Base-by-base conservation (phyloP, 2,888 invertebrate species). In the Paralinhomoeus sp. region DNA sequence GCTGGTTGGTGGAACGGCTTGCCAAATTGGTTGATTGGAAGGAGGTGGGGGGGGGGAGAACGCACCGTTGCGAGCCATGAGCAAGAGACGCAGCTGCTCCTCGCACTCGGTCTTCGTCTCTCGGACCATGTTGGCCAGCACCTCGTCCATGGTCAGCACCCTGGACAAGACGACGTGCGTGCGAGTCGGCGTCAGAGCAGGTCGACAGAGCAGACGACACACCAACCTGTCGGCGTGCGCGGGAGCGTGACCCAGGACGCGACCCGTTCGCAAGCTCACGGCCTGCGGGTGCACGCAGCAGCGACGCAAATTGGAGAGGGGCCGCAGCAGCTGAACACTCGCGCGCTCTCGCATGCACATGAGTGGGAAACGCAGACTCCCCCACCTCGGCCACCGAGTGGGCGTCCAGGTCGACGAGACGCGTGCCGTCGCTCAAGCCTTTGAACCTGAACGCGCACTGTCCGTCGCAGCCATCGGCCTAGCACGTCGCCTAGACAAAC, bases 261-360 rank as follows among this genome's bases (percentile, higher is more conserved):
- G 22, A 18, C 17, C 31, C 20, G 17, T 33, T 41, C 3, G 3
- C 17, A 9, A 38, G 18, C 20, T 7, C 15, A 20, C 23, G 7
- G 12, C 27, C 57, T 74, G 73, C 1, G 78, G 77, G 58, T 77
- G 74, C 15, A 73, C 73, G 57, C 78, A 78, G 1, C 75, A 75
- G 62, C 77, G 76, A 1, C 78, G 69, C 45, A 80, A 63, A 43
- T 71, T 68, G 42, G 74, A 60, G 45, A 80, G 64, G 0, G 78
- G 78, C 39, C 66, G 66, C 53, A 78, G 56, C 41, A 78, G 51
- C 70, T 71, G 54, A 21, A 60, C 61, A 37, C 51, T 37, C 46
- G 43, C 23, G 20, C 15, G 34, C 18, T 39, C 24, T 31, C 18
- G n/a, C 37, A 20, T 15, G n/a, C 7, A 42, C n/a, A 44, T n/a